These are phyloP conservation scores for Liopterus haemorrhoidalis DNA, from an alignment of 2,888 invertebrate species.

Conservation along the genomic window DNA sequence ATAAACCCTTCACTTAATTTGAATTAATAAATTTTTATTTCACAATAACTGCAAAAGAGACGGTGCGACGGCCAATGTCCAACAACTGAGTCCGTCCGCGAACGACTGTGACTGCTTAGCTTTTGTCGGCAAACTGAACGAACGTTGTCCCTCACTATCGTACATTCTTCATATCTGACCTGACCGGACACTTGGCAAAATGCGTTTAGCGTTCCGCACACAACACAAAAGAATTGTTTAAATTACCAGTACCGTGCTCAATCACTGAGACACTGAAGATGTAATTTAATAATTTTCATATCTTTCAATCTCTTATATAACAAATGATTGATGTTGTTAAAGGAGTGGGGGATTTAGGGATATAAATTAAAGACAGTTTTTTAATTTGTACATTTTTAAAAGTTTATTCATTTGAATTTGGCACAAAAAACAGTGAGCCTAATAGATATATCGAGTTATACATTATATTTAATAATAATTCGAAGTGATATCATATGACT, in stretches of 20 bases:
- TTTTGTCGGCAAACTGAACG: constrained; percentile 9
- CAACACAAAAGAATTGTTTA: no score
- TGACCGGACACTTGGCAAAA: constrained; percentile 10
- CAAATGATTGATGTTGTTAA: no score
- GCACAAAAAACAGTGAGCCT: constrained; percentile 49
- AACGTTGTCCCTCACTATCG: constrained; percentile 10
- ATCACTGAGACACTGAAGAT: no score
- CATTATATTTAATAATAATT: constrained; percentile 21
- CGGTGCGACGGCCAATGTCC: constrained; percentile 31
- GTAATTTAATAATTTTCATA: no score
- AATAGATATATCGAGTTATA: constrained; percentile 35
- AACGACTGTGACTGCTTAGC: constrained; percentile 15
- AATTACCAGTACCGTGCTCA: no score
- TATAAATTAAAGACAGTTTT: no score
- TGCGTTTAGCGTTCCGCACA: no score
- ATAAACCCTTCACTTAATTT: no score
- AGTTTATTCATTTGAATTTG: constrained; percentile 45
- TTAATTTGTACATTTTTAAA: constrained; percentile 34
- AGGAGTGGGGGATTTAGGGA: no score
- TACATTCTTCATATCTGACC: constrained; percentile 15
- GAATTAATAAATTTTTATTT: no score
- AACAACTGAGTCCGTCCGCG: constrained; percentile 13
- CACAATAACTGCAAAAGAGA: no score
- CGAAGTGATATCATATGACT: constrained; percentile 36
- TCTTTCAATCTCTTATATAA: no score